A percentile compares a stretch with the other conserved stretches of the same genome.
Conservation (phyloP, 64 coral and sea anemone genomes). For the Platygyra sinensis region DNA sequence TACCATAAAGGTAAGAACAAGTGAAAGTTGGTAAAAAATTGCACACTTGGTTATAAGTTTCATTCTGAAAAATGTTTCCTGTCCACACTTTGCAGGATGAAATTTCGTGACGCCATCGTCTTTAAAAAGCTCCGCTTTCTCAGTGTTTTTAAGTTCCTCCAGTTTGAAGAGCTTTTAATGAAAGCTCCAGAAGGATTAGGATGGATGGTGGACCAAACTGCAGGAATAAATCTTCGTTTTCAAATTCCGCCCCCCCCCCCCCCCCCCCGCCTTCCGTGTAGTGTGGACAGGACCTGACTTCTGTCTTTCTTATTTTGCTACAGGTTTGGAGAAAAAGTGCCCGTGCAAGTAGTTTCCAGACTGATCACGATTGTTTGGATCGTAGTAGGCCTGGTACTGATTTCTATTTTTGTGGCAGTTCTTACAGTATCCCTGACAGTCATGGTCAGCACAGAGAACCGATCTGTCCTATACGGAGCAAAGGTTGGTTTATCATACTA, state of each 20-base stretch:
- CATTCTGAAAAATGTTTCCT: too few relatives aligned
- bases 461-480: constrained; percentile 22
- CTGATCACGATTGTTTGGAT: constrained; percentile 26
- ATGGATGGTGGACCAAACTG: too few relatives aligned
- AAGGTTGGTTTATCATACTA: constrained; percentile 8
- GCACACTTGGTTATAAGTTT: too few relatives aligned
- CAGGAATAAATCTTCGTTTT: not conserved
- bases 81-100: too few relatives aligned
- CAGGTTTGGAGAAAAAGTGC: constrained; percentile 44
- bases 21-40: too few relatives aligned
- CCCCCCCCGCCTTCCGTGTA: not conserved
- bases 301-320: not conserved
- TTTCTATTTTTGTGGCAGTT: not conserved
- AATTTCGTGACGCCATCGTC: too few relatives aligned
- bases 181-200: too few relatives aligned
- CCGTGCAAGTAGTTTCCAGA: not conserved
- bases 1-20: too few relatives aligned
- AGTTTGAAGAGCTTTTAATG: too few relatives aligned
- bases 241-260: not conserved
- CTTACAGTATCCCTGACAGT: constrained; percentile 33
- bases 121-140: too few relatives aligned
- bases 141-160: too few relatives aligned
- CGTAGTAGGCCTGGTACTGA: constrained; percentile 19
- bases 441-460: not conserved
- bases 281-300: not conserved